phyloP scores from a whole-genome alignment of 2,797 vertebrate genomes.

The Carcharodon carcharias region DNA sequence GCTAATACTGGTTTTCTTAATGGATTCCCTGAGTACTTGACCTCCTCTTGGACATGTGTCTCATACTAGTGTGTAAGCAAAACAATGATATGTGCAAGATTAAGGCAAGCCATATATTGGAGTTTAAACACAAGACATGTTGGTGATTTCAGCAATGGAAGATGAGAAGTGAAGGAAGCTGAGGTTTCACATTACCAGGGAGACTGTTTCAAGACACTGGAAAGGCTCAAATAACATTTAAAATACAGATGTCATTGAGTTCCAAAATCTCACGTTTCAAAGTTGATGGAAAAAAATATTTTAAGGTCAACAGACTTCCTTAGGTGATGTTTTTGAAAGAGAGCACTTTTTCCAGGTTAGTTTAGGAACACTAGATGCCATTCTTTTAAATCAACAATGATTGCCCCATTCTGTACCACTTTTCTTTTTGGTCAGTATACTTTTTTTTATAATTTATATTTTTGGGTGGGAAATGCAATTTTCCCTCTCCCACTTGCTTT shows the following conservation, averaged over 20 bases:
- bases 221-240: conserved; percentile 35
- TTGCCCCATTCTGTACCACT: neutral
- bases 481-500: neutral
- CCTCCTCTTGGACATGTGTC: neutral
- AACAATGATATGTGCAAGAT: neutral
- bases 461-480: neutral
- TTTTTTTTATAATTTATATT: neutral
- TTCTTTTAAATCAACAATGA: neutral
- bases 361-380: neutral
- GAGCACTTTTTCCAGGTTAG: neutral
- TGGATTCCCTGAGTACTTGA: neutral
- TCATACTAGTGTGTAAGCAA: neutral
- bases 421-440: neutral
- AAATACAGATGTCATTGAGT: conserved; percentile 11
- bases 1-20: neutral
- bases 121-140: neutral
- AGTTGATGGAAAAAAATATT: conserved; percentile 12
- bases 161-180: conserved; percentile 1
- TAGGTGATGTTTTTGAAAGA: conserved; percentile 25
- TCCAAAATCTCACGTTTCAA: conserved; percentile 26
- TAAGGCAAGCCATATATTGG: neutral
- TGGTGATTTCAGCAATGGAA: conserved; percentile 26
- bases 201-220: conserved; percentile 6
- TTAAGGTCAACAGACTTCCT: conserved; percentile 25
- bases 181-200: neutral